Percentiles rank a stretch among this genome's conserved stretches.
These are phyloP conservation scores for Nasonovia ribisnigri DNA, from an alignment of 2,888 invertebrate genomes.

Conservation along the genomic window DNA sequence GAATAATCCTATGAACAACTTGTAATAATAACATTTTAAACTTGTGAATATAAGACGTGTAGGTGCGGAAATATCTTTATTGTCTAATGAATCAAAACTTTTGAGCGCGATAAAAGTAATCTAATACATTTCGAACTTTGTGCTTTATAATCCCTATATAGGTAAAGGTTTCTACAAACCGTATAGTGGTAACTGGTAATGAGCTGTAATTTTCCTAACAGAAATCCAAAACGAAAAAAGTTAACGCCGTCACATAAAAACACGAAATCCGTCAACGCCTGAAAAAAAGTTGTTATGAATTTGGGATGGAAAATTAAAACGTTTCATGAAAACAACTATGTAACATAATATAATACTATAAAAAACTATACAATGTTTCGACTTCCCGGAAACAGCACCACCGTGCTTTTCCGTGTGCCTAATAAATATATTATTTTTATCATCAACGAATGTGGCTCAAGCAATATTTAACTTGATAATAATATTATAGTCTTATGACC, in stretches of 20 bases:
- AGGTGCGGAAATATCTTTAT: neutral
- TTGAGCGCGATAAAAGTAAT: neutral
- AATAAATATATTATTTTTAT: neutral
- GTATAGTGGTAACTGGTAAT: neutral
- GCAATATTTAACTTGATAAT: too few relatives aligned
- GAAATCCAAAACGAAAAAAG: neutral
- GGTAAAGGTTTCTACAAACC: neutral
- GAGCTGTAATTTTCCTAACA: neutral
- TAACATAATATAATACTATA: neutral
- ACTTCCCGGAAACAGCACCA: neutral
- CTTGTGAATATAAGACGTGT: neutral
- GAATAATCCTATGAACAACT: neutral
- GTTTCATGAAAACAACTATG: neutral
- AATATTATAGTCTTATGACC: too few relatives aligned
- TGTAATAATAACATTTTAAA: neutral
- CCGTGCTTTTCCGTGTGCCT: neutral
- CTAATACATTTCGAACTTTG: neutral
- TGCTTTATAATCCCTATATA: neutral
- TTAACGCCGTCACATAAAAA: neutral
- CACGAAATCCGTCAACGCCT: neutral
- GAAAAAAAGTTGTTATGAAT: neutral
- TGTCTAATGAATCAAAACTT: neutral
- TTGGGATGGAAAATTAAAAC: neutral
- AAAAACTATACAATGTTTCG: neutral
- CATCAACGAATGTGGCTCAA: too few relatives aligned